phyloP scores from a whole-genome alignment of 1,140 invertebrate genomes.

The Papilio helenus region DNA sequence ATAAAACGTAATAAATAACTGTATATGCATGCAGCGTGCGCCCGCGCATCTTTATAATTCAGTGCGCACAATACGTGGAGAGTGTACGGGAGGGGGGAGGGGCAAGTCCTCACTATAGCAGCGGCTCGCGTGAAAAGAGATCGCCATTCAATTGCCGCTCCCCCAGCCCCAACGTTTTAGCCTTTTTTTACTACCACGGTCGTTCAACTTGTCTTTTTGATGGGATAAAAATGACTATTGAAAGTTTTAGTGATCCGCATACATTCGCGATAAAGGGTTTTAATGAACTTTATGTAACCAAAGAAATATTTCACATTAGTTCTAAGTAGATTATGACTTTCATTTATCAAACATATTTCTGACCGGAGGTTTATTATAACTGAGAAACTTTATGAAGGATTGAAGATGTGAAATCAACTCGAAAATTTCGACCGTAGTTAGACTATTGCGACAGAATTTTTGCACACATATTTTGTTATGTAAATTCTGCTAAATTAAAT shows the following conservation, averaged over 20 bases:
- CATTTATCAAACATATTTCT: too few species aligned
- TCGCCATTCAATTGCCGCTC: constrained; percentile 44
- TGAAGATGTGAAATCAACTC: too few species aligned
- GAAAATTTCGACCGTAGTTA: too few species aligned
- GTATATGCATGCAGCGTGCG: constrained; percentile 2
- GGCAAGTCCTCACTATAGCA: neutral
- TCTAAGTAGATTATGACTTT: too few species aligned
- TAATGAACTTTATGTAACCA: neutral
- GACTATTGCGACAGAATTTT: too few species aligned
- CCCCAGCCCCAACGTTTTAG: constrained; percentile 45
- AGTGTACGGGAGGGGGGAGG: neutral
- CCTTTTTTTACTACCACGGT: constrained; percentile 57
- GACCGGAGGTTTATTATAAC: too few species aligned
- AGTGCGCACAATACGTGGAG: neutral
- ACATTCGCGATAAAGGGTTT: neutral
- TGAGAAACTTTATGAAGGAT: too few species aligned
- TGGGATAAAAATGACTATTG: constrained; percentile 51
- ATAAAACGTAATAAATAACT: constrained; percentile 7
- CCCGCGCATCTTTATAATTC: constrained; percentile 21
- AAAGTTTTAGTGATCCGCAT: constrained; percentile 20
- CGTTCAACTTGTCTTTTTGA: constrained; percentile 68
- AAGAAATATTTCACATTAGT: too few species aligned
- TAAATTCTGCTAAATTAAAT: too few species aligned
- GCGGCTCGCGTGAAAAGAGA: constrained; percentile 32
- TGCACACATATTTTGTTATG: too few species aligned